These are phyloP conservation scores for Scophthalmus maximus DNA, from an alignment of 2,113 vertebrate species.

Conservation along the genomic window DNA sequence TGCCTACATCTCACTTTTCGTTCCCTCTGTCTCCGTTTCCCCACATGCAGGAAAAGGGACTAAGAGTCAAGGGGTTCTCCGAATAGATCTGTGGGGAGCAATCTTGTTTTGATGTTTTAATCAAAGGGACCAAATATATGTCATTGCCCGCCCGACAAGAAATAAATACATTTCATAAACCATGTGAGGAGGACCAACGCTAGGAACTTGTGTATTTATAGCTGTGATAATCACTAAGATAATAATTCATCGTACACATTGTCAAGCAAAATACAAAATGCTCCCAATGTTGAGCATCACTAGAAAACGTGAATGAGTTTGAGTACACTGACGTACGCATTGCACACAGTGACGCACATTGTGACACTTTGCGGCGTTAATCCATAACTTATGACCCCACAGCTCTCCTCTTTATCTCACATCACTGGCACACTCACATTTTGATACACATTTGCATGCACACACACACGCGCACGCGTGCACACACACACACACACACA, in stretches of 20 bases:
- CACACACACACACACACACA: slow-evolving; percentile 26
- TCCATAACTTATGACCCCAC: neutral
- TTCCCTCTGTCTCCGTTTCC: slow-evolving; percentile 9
- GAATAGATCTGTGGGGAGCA: slow-evolving; percentile 12
- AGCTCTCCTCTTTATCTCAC: slow-evolving; percentile 8
- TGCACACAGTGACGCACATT: slow-evolving; percentile 14
- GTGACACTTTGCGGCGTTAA: slow-evolving; percentile 21
- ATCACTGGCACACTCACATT: slow-evolving; percentile 7
- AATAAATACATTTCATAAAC: neutral
- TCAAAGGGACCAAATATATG: neutral
- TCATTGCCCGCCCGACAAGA: neutral
- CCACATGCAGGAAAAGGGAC: neutral
- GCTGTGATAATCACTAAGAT: neutral
- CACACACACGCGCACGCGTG: slow-evolving; percentile 12
- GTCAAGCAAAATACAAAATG: neutral
- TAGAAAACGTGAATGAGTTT: neutral
- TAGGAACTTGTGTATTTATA: neutral
- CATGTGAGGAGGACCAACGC: neutral
- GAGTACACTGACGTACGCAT: neutral
- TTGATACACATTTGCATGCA: slow-evolving; percentile 14
- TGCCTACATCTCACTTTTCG: slow-evolving; percentile 31
- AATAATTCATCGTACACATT: neutral
- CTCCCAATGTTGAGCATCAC: neutral
- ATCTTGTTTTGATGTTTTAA: slow-evolving; percentile 18
- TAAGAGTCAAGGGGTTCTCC: slow-evolving; percentile 4